phyloP scores from a whole-genome alignment of 1,140 invertebrate species.

The Caenorhabditis latens region DNA sequence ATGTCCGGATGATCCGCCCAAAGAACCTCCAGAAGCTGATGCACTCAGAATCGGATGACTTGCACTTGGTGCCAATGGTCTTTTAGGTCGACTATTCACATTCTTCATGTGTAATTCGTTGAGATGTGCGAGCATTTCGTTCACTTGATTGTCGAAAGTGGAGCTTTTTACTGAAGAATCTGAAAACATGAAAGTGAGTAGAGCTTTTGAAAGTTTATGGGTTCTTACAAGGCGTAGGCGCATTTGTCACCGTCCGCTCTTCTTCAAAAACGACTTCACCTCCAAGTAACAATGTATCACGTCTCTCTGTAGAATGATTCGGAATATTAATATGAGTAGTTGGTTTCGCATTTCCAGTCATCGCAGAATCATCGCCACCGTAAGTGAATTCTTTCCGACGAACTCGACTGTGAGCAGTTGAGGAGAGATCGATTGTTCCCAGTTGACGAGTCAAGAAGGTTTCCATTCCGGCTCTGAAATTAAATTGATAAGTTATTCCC shows the following conservation, averaged over 20 bases:
- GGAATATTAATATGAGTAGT: constrained; percentile 4
- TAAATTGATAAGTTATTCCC: neutral
- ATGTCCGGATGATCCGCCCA: constrained; percentile 19
- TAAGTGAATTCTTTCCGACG: constrained; percentile 21
- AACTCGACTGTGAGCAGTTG: constrained; percentile 9
- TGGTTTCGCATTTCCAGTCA: neutral
- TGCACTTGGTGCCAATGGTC: neutral
- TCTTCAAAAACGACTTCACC: constrained; percentile 20
- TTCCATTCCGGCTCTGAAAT: constrained; percentile 59
- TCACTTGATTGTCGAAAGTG: constrained; percentile 45
- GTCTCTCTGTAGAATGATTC: constrained; percentile 6
- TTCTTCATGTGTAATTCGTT: constrained; percentile 54
- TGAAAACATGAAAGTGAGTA: neutral
- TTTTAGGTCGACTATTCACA: constrained; percentile 28
- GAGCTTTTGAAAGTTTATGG: neutral
- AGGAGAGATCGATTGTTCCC: constrained; percentile 53
- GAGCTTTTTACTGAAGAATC: constrained; percentile 14
- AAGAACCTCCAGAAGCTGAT: constrained; percentile 12
- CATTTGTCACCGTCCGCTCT: neutral
- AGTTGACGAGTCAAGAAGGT: constrained; percentile 38
- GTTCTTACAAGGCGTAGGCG: neutral
- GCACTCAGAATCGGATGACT: constrained; percentile 1
- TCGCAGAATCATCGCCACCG: constrained; percentile 9
- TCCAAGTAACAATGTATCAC: constrained; percentile 11
- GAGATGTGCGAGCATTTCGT: constrained; percentile 54